A percentile compares a stretch with the other conserved stretches of the same genome.
phyloP scores from a whole-genome alignment of 2,888 invertebrate species.

The Alcis repandata region DNA sequence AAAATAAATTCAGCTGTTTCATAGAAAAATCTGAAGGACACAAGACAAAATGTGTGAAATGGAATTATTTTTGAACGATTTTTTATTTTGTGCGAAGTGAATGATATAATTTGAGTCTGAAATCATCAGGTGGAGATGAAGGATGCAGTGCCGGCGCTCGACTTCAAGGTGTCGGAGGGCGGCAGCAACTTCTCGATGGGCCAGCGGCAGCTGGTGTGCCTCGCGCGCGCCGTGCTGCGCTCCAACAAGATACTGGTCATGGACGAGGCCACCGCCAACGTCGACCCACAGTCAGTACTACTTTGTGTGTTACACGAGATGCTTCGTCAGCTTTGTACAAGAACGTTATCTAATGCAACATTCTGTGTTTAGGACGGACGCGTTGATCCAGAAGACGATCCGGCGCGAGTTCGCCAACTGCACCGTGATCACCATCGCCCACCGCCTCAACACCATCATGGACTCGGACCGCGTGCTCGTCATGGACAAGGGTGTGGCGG shows the following conservation, averaged over 20 bases:
- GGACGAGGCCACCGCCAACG: constrained; percentile 88
- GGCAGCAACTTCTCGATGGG: constrained; percentile 93
- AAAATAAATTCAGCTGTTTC: too few species aligned
- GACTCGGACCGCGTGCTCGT: constrained; percentile 95
- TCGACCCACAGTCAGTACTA: constrained; percentile 87
- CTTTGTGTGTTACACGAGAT: background rate
- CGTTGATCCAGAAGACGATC: constrained; percentile 93
- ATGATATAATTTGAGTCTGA: too few species aligned
- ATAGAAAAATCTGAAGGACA: too few species aligned
- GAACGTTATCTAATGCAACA: background rate
- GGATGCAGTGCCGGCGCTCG: constrained; percentile 88
- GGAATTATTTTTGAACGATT: too few species aligned
- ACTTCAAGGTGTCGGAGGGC: constrained; percentile 90
- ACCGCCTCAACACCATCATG: constrained; percentile 96
- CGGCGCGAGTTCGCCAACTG: constrained; percentile 91
- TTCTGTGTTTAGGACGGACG: constrained; percentile 84
- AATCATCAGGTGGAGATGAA: constrained; percentile 90
- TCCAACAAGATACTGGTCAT: constrained; percentile 90
- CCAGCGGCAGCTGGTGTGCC: constrained; percentile 92
- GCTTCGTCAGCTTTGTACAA: background rate
- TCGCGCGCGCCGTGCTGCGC: constrained; percentile 92
- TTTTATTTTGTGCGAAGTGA: too few species aligned
- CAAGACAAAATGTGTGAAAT: too few species aligned
- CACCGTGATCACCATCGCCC: constrained; percentile 96
- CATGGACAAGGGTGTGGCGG: constrained; percentile 92